Evolutionary conservation across 1,140 invertebrate genomes (phyloP).

Genomic region (Helicorthomorpha holstii): DNA sequence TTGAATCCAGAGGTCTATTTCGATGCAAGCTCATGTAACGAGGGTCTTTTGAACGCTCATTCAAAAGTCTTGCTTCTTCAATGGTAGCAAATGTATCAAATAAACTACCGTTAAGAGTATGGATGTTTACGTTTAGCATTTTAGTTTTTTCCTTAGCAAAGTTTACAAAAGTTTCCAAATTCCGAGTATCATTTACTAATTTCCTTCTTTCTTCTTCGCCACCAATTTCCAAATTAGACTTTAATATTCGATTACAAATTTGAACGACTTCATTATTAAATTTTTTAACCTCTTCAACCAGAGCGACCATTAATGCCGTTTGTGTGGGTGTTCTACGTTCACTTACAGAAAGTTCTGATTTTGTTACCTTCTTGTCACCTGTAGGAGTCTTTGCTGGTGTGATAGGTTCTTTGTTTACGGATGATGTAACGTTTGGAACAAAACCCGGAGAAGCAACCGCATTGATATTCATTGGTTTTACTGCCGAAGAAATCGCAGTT

Average conservation of each 20-base stretch:
- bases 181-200: conserved; percentile 25
- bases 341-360: conserved; percentile 13
- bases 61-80: conserved; percentile 21
- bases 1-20: conserved; percentile 22
- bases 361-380: not conserved
- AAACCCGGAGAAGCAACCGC: conserved; percentile 4
- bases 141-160: conserved; percentile 33
- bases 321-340: not conserved
- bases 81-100: conserved; percentile 22
- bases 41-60: conserved; percentile 21
- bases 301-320: not conserved
- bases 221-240: conserved; percentile 25
- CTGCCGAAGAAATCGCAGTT: conserved; percentile 1
- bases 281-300: conserved; percentile 32
- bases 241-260: conserved; percentile 30
- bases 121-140: conserved; percentile 22
- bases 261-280: conserved; percentile 42
- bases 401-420: conserved; percentile 4
- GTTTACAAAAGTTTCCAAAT: conserved; percentile 29
- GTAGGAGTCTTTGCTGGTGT: not conserved
- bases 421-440: not conserved
- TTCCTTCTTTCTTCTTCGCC: conserved; percentile 31
- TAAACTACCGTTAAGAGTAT: conserved; percentile 16
- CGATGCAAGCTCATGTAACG: conserved; percentile 20
- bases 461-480: conserved; percentile 1